Conservation (phyloP, 2,888 invertebrate species). For the Auanema freiburgensis region DNA sequence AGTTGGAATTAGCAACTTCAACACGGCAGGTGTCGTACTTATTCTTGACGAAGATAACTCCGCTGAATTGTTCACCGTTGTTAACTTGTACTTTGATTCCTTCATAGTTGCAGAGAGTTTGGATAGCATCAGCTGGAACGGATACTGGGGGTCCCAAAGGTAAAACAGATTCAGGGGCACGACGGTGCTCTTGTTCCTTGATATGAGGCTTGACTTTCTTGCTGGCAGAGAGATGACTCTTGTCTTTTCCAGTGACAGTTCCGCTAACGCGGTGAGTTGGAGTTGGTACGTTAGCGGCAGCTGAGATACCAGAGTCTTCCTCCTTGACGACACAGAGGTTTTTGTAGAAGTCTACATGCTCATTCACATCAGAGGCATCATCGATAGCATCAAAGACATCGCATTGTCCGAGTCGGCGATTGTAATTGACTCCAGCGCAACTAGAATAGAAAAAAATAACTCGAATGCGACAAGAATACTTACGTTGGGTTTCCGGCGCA, state of each 20-base stretch:
- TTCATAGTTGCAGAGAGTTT: conserved; percentile 64
- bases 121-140: conserved; percentile 54
- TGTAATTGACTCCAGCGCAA: conserved; percentile 64
- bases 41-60: conserved; percentile 64
- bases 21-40: conserved; percentile 64
- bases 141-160: conserved; percentile 51
- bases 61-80: conserved; percentile 58
- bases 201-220: conserved; percentile 49
- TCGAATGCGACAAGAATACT: conserved; percentile 11
- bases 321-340: conserved; percentile 62
- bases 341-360: conserved; percentile 63
- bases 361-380: conserved; percentile 50
- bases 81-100: conserved; percentile 63
- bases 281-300: conserved; percentile 60
- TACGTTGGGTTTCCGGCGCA: conserved; percentile 54
- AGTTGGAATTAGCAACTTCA: conserved; percentile 56
- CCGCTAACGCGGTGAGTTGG: conserved; percentile 40
- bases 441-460: conserved; percentile 23
- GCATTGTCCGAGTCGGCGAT: conserved; percentile 60
- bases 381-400: conserved; percentile 55
- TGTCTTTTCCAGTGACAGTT: conserved; percentile 41
- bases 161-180: conserved; percentile 42
- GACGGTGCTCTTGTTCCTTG: conserved; percentile 39
- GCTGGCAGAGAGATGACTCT: conserved; percentile 28
- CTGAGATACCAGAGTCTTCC: conserved; percentile 52